These are phyloP conservation scores for Palythoa grandis DNA, from an alignment of 92 coral and sea anemone species.

Conservation along the genomic window DNA sequence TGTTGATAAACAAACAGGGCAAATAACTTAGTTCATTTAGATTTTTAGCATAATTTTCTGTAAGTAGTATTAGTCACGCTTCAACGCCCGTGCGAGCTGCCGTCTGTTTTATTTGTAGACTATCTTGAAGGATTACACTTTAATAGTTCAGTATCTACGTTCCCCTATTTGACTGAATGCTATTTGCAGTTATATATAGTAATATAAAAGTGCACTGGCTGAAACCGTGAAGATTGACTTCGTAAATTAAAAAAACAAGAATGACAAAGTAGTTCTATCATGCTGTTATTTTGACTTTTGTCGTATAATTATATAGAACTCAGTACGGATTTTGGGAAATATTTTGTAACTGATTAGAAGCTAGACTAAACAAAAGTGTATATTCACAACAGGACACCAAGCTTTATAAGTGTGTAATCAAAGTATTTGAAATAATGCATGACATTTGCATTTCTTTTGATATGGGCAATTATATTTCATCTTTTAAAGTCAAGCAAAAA, in stretches of 20 bases:
- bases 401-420: background rate
- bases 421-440: background rate
- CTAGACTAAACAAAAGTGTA: background rate
- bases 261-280: background rate
- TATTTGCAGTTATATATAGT: too few species aligned
- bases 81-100: background rate
- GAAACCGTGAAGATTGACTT: background rate
- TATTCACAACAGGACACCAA: background rate
- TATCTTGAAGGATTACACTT: background rate
- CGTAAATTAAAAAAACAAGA: background rate
- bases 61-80: slow-evolving; percentile 25
- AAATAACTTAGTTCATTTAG: background rate
- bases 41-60: slow-evolving; percentile 11
- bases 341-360: background rate
- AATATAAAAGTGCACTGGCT: too few species aligned
- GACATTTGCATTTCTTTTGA: too few species aligned
- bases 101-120: background rate
- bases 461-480: too few species aligned
- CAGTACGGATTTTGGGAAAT: background rate
- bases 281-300: background rate
- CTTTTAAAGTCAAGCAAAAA: too few species aligned
- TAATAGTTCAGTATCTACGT: background rate
- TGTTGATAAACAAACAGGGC: background rate
- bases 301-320: background rate
- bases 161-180: too few species aligned